These are phyloP conservation scores for Rhinatrema bivittatum DNA, from an alignment of 2,797 vertebrate genomes.

Conservation along the genomic window DNA sequence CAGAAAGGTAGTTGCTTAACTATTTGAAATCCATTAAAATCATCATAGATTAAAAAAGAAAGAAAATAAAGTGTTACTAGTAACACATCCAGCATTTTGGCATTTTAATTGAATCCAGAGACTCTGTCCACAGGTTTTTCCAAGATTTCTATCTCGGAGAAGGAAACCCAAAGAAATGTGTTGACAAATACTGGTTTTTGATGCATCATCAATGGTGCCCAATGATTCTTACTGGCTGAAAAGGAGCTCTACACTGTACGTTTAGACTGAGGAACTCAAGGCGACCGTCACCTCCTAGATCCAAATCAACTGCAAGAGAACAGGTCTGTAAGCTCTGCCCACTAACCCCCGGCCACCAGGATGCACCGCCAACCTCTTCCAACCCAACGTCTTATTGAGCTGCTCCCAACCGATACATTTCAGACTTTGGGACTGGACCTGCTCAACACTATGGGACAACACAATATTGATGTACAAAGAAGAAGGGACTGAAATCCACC, in stretches of 20 bases:
- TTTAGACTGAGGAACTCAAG: slow-evolving; percentile 55
- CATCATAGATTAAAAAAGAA: slow-evolving; percentile 71
- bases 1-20: slow-evolving; percentile 74
- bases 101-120: slow-evolving; percentile 59
- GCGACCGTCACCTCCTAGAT: too few species aligned
- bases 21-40: slow-evolving; percentile 76
- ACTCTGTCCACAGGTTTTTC: slow-evolving; percentile 60
- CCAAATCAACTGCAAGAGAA: slow-evolving; percentile 13
- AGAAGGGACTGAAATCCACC: too few species aligned
- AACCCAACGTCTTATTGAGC: too few species aligned
- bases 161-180: slow-evolving; percentile 35
- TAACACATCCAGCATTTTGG: slow-evolving; percentile 60
- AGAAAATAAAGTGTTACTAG: slow-evolving; percentile 60
- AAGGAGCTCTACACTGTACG: slow-evolving; percentile 61
- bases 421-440: too few species aligned
- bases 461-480: too few species aligned
- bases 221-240: slow-evolving; percentile 31
- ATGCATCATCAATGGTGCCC: slow-evolving; percentile 31
- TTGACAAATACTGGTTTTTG: slow-evolving; percentile 44
- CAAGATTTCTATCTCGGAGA: slow-evolving; percentile 52
- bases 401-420: too few species aligned
- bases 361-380: too few species aligned
- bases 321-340: slow-evolving; percentile 17
- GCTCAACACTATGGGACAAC: too few species aligned
- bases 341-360: slow-evolving; percentile 15